These are phyloP conservation scores for Mizuhopecten yessoensis DNA, from an alignment of 1,140 invertebrate species.

Conservation along the genomic window DNA sequence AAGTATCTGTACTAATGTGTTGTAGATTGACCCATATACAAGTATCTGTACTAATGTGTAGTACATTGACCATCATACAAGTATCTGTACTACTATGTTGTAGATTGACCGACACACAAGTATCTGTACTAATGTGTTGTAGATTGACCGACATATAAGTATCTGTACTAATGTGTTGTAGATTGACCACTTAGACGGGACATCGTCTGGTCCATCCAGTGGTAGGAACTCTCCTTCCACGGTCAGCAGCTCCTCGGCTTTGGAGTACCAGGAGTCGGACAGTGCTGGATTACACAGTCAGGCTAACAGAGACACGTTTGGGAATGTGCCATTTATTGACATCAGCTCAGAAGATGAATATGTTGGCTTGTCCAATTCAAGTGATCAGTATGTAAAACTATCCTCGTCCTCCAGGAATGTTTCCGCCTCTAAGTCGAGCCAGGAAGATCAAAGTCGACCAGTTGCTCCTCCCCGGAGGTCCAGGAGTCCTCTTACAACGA, in stretches of 20 bases:
- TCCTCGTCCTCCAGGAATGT: slow-evolving; percentile 15
- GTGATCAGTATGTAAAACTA: slow-evolving; percentile 17
- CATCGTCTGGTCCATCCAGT: neutral
- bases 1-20: too few relatives aligned
- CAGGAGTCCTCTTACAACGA: slow-evolving; percentile 36
- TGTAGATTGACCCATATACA: too few relatives aligned
- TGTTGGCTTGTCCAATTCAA: slow-evolving; percentile 1
- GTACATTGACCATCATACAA: too few relatives aligned
- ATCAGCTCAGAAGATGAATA: slow-evolving; percentile 17
- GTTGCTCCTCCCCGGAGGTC: slow-evolving; percentile 50
- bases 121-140: too few relatives aligned
- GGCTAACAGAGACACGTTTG: neutral
- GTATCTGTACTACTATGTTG: too few relatives aligned
- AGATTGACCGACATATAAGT: too few relatives aligned
- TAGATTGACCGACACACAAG: too few relatives aligned
- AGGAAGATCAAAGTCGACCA: slow-evolving; percentile 36
- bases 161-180: neutral
- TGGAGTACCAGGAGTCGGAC: neutral
- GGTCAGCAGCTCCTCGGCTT: neutral
- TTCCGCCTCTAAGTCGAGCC: slow-evolving; percentile 45
- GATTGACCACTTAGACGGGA: neutral
- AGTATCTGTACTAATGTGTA: too few relatives aligned
- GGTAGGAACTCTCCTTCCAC: neutral
- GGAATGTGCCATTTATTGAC: slow-evolving; percentile 40
- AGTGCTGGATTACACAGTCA: neutral